Base-by-base conservation (phyloP, 2,888 invertebrate species). In the Trichogramma dendrolimi region DNA sequence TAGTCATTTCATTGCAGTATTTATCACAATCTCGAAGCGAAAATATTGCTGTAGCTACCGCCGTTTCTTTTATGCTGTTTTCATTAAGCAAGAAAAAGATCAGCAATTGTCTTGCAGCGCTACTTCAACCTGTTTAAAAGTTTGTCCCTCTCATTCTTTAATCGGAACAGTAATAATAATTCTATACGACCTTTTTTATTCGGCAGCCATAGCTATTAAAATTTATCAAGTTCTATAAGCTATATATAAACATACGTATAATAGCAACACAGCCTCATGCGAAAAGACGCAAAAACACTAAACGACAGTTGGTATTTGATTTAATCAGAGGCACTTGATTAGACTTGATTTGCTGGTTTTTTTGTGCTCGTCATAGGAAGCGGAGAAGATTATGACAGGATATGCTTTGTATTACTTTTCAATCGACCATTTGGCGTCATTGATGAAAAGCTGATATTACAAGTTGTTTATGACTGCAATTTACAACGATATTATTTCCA, bases 101-200 rank as follows among this genome's bases (percentile, higher is more conserved):
- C 66, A 63, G 52, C 65, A 62, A 69, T 71, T 70, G 71, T 72
- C 71, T 69, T 53, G 69, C 64, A 67, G 69, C 70, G 59, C 60
- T 71, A 71, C 75, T 74, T 73, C 75, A 75, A 75, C 74, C 72
- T 69, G 69, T 67, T 75, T 76, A 62, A 49, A 6, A 10, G 47
- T 42, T 11, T 38, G 47, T 39, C 11, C 42, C 10, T 54, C 46
- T 46, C 40, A 10, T 14, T 27, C 27, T 56, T 38, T 42, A 27
- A 14, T 64, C 51, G 58, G 41, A 49, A 38, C 52, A 51, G 53
- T 42, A 66, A 68, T 66, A 68, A 71, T 67, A 64, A 65, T 68
- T 64, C 61, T 53, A 27, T 27, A 48, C 55, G 11, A 44, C 38
- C 50, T 43, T 54, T 11, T 10, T 53, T 38, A 61, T 50, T 50